Conservation (phyloP, 2,888 invertebrate genomes). For the Macrosiphum euphorbiae region DNA sequence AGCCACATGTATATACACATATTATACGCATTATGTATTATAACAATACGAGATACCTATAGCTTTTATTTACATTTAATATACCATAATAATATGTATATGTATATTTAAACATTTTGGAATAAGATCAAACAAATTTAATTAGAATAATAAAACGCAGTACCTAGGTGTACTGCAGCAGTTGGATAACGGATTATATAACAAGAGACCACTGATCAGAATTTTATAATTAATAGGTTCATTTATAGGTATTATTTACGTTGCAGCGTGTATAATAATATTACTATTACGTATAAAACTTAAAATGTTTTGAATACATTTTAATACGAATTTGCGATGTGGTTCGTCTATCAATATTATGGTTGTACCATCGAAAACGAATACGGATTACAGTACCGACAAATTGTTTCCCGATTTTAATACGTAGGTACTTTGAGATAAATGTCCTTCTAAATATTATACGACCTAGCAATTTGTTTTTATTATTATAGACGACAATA, state of each 20-base stretch:
- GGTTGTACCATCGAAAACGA: background rate
- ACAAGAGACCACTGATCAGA: background rate
- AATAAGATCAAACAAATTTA: background rate
- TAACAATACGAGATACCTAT: background rate
- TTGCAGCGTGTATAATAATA: background rate
- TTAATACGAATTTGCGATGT: background rate
- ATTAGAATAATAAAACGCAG: background rate
- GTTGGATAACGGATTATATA: background rate
- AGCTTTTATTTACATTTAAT: background rate
- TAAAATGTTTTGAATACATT: background rate
- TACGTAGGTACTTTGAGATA: background rate
- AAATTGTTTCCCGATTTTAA: background rate
- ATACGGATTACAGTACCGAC: background rate
- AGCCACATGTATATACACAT: background rate
- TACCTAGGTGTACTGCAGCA: background rate
- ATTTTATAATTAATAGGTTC: background rate
- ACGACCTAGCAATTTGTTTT: background rate
- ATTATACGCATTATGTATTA: background rate
- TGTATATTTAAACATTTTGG: background rate
- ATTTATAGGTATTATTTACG: background rate
- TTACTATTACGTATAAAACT: background rate
- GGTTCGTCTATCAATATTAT: background rate
- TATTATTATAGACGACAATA: background rate
- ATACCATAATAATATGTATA: background rate
- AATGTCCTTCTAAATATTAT: background rate